Conservation (phyloP, 2,113 vertebrate genomes). For the Stigmatopora argus region DNA sequence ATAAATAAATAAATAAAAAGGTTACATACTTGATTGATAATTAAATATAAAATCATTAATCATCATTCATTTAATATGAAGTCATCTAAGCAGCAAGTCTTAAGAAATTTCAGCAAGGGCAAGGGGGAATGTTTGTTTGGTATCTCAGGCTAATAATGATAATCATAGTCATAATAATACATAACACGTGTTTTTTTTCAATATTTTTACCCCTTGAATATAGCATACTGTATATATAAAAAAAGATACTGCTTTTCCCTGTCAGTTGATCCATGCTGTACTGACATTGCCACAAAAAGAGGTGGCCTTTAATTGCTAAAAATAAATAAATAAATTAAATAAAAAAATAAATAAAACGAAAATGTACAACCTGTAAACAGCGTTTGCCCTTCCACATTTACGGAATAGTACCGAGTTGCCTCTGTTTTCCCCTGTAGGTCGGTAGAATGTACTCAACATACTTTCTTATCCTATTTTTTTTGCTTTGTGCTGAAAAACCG, state of each 20-base stretch:
- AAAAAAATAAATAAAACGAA: constrained; percentile 15
- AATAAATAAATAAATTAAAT: constrained; percentile 19
- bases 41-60: constrained; percentile 67
- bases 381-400: constrained; percentile 59
- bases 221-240: constrained; percentile 36
- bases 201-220: constrained; percentile 24
- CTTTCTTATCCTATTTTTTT: constrained; percentile 56
- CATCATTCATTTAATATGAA: constrained; percentile 68
- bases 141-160: constrained; percentile 66
- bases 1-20: constrained; percentile 62
- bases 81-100: constrained; percentile 75
- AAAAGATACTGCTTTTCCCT: constrained; percentile 66
- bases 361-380: constrained; percentile 67
- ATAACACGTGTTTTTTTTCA: constrained; percentile 58
- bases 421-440: constrained; percentile 59
- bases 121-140: constrained; percentile 67
- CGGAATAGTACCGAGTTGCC: constrained; percentile 65
- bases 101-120: constrained; percentile 66
- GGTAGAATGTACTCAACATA: constrained; percentile 54
- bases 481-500: constrained; percentile 77
- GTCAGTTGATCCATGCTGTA: constrained; percentile 70
- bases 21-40: constrained; percentile 61
- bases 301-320: constrained; percentile 54
- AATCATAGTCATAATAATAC: constrained; percentile 34
- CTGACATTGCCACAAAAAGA: constrained; percentile 62